Evolutionary conservation across 2,113 vertebrate species (phyloP).

Genomic region (Lonchura striata): DNA sequence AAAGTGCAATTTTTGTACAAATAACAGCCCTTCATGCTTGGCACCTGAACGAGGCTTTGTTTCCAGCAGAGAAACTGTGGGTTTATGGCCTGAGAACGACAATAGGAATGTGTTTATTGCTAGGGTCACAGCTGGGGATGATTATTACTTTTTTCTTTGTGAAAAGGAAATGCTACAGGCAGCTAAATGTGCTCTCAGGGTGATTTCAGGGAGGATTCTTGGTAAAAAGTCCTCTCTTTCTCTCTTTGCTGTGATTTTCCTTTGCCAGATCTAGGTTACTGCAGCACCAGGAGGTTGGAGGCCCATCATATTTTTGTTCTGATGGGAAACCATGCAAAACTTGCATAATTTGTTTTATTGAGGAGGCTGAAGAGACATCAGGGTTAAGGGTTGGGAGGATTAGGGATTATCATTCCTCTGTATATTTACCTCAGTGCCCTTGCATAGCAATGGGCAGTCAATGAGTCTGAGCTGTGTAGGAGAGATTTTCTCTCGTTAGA

Average conservation of each 20-base stretch:
- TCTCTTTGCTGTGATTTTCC: neutral
- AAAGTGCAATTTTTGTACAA: neutral
- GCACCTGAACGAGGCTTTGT: conserved; percentile 15
- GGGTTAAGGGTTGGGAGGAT: neutral
- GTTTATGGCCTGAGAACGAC: conserved; percentile 33
- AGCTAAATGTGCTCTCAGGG: neutral
- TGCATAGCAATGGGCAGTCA: neutral
- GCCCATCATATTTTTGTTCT: neutral
- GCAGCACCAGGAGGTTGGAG: neutral
- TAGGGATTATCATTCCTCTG: neutral
- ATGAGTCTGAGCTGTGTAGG: neutral
- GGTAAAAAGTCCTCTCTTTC: neutral
- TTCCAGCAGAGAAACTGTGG: conserved; percentile 29
- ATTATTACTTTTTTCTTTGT: conserved; percentile 42
- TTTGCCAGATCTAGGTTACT: neutral
- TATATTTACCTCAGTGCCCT: fast-evolving
- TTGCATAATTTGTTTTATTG: neutral
- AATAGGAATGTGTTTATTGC: conserved; percentile 50
- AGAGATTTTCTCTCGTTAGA: neutral
- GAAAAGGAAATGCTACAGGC: conserved; percentile 25
- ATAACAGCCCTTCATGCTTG: conserved; percentile 3
- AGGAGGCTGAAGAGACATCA: neutral
- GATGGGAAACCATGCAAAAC: neutral
- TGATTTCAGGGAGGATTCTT: neutral
- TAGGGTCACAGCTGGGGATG: conserved; percentile 48